These are phyloP conservation scores for Netelia inedita DNA, from an alignment of 2,888 invertebrate genomes.

Conservation along the genomic window DNA sequence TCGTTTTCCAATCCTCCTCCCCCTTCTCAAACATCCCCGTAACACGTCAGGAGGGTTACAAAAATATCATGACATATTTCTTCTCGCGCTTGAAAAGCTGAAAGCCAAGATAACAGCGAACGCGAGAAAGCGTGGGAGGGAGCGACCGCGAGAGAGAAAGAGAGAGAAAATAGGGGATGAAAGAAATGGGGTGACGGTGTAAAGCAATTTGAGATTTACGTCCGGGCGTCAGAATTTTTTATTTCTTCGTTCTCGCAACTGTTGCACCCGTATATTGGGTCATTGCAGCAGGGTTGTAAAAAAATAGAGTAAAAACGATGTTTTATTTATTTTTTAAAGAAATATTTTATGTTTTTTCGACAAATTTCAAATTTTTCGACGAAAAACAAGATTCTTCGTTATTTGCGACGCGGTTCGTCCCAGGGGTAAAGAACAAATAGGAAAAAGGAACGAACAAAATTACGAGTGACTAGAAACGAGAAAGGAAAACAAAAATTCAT, in stretches of 20 bases:
- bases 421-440: no score
- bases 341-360: no score
- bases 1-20: not conserved
- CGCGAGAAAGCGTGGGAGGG: not conserved
- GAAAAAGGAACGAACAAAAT: no score
- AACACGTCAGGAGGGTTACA: conserved; percentile 3
- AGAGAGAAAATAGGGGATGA: not conserved
- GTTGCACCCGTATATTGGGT: not conserved
- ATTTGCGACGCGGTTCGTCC: not conserved
- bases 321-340: no score
- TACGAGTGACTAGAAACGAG: no score
- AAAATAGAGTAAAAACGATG: not conserved
- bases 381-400: not conserved
- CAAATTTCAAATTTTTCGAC: no score
- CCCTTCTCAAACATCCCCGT: conserved; percentile 2
- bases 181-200: not conserved
- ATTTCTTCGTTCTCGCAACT: not conserved
- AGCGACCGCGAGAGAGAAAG: not conserved
- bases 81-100: not conserved
- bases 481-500: no score
- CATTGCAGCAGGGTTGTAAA: not conserved
- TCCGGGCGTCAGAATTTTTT: not conserved
- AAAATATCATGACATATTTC: conserved; percentile 17
- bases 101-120: not conserved
- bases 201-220: not conserved